Percentiles rank a stretch among this genome's conserved stretches.
phyloP scores from a whole-genome alignment of 2,888 invertebrate genomes.

The Acrobeloides nanus region DNA sequence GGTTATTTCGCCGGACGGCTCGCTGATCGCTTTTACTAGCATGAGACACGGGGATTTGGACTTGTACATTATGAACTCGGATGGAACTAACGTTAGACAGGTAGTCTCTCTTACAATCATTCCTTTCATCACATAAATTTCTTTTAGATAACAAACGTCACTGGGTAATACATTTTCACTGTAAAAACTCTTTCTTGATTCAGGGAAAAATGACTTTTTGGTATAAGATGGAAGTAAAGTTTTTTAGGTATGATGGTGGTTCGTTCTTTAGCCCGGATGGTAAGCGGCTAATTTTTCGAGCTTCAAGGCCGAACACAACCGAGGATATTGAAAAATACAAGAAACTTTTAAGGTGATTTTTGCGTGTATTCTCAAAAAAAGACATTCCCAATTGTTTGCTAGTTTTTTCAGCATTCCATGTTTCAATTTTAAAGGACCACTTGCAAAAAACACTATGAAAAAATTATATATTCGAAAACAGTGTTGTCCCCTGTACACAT shows the following conservation, averaged over 20 bases:
- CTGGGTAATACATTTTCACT: too few relatives aligned
- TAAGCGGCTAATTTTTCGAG: constrained; percentile 41
- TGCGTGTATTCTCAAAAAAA: too few relatives aligned
- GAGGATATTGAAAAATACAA: constrained; percentile 38
- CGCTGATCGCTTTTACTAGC: constrained; percentile 41
- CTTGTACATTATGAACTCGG: constrained; percentile 38
- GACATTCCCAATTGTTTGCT: too few relatives aligned
- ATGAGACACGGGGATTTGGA: constrained; percentile 41
- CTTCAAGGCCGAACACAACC: constrained; percentile 38
- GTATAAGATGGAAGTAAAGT: too few relatives aligned
- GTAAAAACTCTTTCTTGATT: too few relatives aligned
- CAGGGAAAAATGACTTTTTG: too few relatives aligned
- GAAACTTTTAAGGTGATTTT: constrained; percentile 20
- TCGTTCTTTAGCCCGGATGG: constrained; percentile 50
- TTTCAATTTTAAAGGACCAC: too few relatives aligned
- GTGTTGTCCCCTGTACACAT: too few relatives aligned
- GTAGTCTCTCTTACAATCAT: constrained; percentile 7
- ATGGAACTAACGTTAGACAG: constrained; percentile 35
- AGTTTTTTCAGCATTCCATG: too few relatives aligned
- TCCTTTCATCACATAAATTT: constrained; percentile 3
- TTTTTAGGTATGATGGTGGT: constrained; percentile 50
- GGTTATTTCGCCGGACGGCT: constrained; percentile 35
- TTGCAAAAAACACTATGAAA: too few relatives aligned
- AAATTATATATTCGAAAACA: too few relatives aligned
- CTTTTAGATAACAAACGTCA: constrained; percentile 22